Evolutionary conservation across 2,888 invertebrate species (phyloP).

Genomic region (Neoscelio sp.): DNA sequence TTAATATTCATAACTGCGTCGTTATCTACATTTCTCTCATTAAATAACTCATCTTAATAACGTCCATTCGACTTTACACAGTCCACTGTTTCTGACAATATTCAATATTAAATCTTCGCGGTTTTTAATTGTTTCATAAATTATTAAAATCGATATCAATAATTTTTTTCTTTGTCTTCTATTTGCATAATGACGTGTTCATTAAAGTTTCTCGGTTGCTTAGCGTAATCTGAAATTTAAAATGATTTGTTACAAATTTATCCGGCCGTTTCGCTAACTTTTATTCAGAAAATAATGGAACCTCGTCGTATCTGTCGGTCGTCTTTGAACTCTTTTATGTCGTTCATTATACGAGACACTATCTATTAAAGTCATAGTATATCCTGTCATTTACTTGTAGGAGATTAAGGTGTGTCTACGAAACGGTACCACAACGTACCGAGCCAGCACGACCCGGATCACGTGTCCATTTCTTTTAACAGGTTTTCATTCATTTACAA

Average conservation of each 20-base stretch:
- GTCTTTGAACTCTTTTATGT: slow-evolving; percentile 68
- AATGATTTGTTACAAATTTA: slow-evolving; percentile 65
- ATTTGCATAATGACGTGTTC: slow-evolving; percentile 52
- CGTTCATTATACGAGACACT: slow-evolving; percentile 68
- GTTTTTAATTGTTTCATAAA: slow-evolving; percentile 60
- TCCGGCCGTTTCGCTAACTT: slow-evolving; percentile 55
- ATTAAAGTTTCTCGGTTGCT: slow-evolving; percentile 29
- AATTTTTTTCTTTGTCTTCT: slow-evolving; percentile 2
- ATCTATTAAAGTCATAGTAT: slow-evolving; percentile 69
- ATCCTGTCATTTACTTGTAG: slow-evolving; percentile 69
- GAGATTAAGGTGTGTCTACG: slow-evolving; percentile 69
- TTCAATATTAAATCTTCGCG: slow-evolving; percentile 28
- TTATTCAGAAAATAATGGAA: slow-evolving; percentile 65
- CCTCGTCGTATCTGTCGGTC: slow-evolving; percentile 61
- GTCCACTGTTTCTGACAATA: slow-evolving; percentile 25
- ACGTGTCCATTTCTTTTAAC: slow-evolving; percentile 68
- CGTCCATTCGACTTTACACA: slow-evolving; percentile 49
- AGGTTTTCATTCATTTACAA: slow-evolving; percentile 54
- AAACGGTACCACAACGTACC: slow-evolving; percentile 71
- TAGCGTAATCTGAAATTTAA: slow-evolving; percentile 43
- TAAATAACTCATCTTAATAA: slow-evolving; percentile 57
- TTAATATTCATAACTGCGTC: slow-evolving; percentile 51
- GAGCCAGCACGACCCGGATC: slow-evolving; percentile 68
- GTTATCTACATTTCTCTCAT: slow-evolving; percentile 48
- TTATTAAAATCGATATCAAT: slow-evolving; percentile 41